Conservation (phyloP, 2,797 vertebrate genomes). For the Hemitrygon akajei region DNA sequence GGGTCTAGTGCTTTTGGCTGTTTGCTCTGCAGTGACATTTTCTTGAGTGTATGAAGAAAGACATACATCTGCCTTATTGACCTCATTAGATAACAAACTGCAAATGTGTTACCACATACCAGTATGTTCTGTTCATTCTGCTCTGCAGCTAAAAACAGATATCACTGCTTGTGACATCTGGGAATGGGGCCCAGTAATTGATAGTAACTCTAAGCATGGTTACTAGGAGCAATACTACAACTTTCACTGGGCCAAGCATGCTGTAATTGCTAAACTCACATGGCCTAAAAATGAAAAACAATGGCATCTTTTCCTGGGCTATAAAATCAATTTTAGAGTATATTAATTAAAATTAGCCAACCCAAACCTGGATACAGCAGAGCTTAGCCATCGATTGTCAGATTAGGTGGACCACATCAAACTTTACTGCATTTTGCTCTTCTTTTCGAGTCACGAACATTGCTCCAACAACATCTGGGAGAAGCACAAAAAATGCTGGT, state of each 20-base stretch:
- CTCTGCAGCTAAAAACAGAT: slow-evolving; percentile 30
- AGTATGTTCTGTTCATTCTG: neutral
- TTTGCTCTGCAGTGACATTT: slow-evolving; percentile 12
- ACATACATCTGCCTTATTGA: slow-evolving; percentile 20
- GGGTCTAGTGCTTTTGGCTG: neutral
- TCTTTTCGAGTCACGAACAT: slow-evolving; percentile 44
- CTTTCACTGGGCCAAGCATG: neutral
- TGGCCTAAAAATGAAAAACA: neutral
- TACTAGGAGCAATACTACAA: neutral
- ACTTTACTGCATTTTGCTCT: neutral
- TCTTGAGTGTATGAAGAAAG: slow-evolving; percentile 11
- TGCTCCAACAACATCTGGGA: slow-evolving; percentile 31
- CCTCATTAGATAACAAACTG: slow-evolving; percentile 30
- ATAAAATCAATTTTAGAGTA: neutral
- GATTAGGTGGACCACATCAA: neutral
- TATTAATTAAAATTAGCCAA: neutral
- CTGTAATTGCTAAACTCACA: neutral
- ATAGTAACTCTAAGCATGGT: neutral
- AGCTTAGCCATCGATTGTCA: neutral
- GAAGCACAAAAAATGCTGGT: neutral
- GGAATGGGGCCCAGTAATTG: slow-evolving; percentile 17
- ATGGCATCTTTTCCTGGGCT: neutral
- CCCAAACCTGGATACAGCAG: slow-evolving; percentile 42
- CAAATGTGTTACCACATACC: slow-evolving; percentile 23
- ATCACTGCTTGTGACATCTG: slow-evolving; percentile 7